Evolutionary conservation across 2,113 vertebrate genomes (phyloP).

Genomic region (Malurus cyaneus): DNA sequence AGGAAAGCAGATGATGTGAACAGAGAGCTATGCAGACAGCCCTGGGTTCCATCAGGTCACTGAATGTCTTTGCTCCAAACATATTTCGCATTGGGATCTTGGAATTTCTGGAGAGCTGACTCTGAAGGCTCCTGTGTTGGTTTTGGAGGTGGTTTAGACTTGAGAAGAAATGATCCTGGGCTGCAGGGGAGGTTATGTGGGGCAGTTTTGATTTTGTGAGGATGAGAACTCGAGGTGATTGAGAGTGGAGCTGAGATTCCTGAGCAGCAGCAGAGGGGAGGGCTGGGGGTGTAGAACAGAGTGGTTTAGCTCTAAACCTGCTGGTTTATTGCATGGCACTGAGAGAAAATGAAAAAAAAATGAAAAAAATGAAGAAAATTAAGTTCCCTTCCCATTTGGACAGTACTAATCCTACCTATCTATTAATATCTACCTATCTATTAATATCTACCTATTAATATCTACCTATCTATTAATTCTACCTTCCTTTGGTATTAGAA

Average conservation of each 20-base stretch:
- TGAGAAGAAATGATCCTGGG: background rate
- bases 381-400: background rate
- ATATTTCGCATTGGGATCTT: background rate
- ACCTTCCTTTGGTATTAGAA: background rate
- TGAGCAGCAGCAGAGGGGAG: background rate
- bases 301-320: background rate
- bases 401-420: background rate
- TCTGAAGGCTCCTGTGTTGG: background rate
- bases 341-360: background rate
- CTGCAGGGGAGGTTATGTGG: background rate
- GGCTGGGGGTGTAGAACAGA: background rate
- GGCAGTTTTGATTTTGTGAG: background rate
- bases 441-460: too few relatives aligned
- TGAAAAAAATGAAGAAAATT: too few relatives aligned
- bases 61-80: background rate
- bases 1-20: conserved; percentile 13
- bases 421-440: too few relatives aligned
- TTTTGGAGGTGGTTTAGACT: background rate
- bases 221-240: background rate
- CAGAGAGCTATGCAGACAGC: background rate
- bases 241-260: background rate
- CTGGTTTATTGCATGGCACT: background rate
- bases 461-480: too few relatives aligned
- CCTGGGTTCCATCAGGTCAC: background rate
- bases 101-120: background rate